phyloP scores from a whole-genome alignment of 2,888 invertebrate species.

The Patella caerulea region DNA sequence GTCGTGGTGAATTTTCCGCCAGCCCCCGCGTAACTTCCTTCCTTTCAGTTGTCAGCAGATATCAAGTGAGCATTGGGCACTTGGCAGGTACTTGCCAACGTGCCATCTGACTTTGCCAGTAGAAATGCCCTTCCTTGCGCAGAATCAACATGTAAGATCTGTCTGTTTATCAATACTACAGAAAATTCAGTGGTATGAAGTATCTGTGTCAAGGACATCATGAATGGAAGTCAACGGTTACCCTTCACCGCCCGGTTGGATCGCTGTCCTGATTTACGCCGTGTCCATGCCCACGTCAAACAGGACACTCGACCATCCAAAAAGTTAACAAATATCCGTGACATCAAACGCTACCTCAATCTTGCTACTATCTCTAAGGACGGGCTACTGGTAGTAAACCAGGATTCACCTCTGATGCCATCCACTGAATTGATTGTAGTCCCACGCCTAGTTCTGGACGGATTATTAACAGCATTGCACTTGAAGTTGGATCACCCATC shows the following conservation, averaged over 20 bases:
- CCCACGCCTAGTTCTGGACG: constrained; percentile 18
- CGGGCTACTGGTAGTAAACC: constrained; percentile 29
- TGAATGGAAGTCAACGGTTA: too few species aligned
- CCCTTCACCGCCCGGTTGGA: too few species aligned
- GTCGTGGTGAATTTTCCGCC: too few species aligned
- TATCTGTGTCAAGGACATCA: not conserved
- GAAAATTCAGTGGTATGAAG: constrained; percentile 24
- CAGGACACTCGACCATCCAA: constrained; percentile 32
- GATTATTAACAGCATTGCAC: constrained; percentile 39
- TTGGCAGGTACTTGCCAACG: constrained; percentile 20
- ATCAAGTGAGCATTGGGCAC: constrained; percentile 26
- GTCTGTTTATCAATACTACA: constrained; percentile 20
- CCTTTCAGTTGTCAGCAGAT: too few species aligned
- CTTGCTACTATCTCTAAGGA: constrained; percentile 26
- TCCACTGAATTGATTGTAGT: constrained; percentile 36
- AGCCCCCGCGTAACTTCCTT: too few species aligned
- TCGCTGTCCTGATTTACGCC: constrained; percentile 13
- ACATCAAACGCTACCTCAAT: constrained; percentile 29
- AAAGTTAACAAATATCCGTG: constrained; percentile 30
- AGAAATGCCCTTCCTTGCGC: constrained; percentile 31
- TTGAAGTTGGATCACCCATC: constrained; percentile 37
- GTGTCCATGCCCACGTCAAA: constrained; percentile 34
- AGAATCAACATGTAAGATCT: constrained; percentile 31
- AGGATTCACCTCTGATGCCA: constrained; percentile 21
- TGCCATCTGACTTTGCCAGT: constrained; percentile 37